phyloP scores from a whole-genome alignment of 2,113 vertebrate species.

The Clarias gariepinus region DNA sequence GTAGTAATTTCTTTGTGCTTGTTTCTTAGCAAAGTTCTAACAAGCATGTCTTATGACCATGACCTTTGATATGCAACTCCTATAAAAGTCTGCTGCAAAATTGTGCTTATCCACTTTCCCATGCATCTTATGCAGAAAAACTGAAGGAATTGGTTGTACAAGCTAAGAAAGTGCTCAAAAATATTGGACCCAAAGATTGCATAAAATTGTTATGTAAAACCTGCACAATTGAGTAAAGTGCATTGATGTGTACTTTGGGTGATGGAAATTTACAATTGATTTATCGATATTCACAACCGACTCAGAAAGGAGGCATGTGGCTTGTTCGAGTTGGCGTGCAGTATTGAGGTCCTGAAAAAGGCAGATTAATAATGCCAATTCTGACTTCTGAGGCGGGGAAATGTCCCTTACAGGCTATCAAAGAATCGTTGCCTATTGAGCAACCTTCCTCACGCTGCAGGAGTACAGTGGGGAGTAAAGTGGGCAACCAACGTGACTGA shows the following conservation, averaged over 20 bases:
- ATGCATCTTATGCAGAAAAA: neutral
- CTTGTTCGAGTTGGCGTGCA: neutral
- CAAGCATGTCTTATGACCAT: neutral
- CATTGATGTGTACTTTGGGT: neutral
- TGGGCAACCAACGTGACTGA: neutral
- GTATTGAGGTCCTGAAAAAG: neutral
- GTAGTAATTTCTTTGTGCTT: neutral
- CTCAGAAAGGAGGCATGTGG: neutral
- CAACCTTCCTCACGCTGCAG: neutral
- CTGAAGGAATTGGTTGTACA: neutral
- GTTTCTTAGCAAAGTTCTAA: neutral
- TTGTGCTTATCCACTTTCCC: neutral
- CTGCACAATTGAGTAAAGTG: neutral
- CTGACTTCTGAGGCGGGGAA: neutral
- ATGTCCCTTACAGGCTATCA: neutral
- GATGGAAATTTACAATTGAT: neutral
- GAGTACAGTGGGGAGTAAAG: neutral
- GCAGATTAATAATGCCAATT: neutral
- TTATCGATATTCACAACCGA: neutral
- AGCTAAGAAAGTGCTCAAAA: neutral
- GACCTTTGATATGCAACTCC: neutral
- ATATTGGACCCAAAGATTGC: neutral
- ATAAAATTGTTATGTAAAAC: neutral
- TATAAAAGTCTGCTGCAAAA: neutral
- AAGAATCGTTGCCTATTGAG: neutral